Evolutionary conservation across 2,888 invertebrate species (phyloP).

Genomic region (Epinotia brunnichana): DNA sequence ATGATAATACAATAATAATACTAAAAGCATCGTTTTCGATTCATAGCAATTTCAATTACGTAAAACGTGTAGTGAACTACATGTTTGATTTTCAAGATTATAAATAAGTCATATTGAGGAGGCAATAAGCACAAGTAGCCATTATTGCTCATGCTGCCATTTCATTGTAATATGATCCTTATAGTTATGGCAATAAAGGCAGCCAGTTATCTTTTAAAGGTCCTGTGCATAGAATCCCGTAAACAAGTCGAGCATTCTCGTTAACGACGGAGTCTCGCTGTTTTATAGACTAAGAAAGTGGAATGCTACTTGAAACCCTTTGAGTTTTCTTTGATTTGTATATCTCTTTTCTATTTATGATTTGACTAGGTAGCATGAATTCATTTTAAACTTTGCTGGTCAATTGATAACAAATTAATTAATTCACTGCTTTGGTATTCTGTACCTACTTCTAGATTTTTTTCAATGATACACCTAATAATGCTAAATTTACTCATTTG

Average conservation of each 20-base stretch:
- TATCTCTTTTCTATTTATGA: not conserved
- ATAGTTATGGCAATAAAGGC: not conserved
- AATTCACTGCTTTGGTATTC: too few relatives aligned
- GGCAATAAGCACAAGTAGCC: not conserved
- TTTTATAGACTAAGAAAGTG: conserved; percentile 1
- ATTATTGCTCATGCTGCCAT: not conserved
- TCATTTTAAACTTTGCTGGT: too few relatives aligned
- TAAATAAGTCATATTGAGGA: conserved; percentile 7
- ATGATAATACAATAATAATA: not conserved
- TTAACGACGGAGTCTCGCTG: not conserved
- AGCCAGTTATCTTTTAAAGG: not conserved
- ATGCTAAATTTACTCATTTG: too few relatives aligned
- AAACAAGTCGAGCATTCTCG: conserved; percentile 9
- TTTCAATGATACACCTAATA: too few relatives aligned
- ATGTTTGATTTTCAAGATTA: not conserved
- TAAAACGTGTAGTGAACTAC: not conserved
- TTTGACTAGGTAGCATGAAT: not conserved
- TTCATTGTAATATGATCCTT: not conserved
- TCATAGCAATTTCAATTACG: not conserved
- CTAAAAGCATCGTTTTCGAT: not conserved
- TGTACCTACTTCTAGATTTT: too few relatives aligned
- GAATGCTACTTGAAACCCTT: not conserved
- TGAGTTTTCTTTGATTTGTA: not conserved
- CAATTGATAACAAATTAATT: too few relatives aligned
- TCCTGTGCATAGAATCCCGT: not conserved